Percentiles rank a stretch among this genome's conserved stretches.
These are phyloP conservation scores for Lophotriccus pileatus DNA, from an alignment of 2,797 vertebrate species.

Conservation along the genomic window DNA sequence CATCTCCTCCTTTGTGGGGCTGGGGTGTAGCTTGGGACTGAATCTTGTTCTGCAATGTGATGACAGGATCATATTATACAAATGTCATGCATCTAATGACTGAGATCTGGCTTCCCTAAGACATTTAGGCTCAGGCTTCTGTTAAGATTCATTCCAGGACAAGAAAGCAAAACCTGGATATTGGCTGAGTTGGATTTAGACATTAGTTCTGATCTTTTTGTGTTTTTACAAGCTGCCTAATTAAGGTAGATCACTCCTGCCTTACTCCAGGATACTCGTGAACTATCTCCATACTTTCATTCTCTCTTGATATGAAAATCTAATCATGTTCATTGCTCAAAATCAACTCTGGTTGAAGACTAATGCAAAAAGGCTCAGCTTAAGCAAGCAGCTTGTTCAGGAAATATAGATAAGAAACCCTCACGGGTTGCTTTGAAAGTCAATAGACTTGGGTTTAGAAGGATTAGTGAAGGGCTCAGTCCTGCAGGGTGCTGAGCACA, in stretches of 20 bases:
- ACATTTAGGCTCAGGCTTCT: neutral
- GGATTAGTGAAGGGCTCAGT: conserved; percentile 32
- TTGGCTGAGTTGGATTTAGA: neutral
- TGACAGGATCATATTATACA: conserved; percentile 34
- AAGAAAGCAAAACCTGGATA: conserved; percentile 11
- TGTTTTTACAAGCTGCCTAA: neutral
- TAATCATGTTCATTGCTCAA: conserved; percentile 35
- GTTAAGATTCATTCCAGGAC: neutral
- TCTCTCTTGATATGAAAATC: conserved; percentile 30
- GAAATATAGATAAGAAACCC: conserved; percentile 50
- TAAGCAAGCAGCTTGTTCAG: conserved; percentile 38
- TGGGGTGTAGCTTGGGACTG: neutral
- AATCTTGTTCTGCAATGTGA: neutral
- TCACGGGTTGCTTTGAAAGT: conserved; percentile 5
- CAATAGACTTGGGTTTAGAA: conserved; percentile 25
- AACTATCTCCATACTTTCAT: neutral
- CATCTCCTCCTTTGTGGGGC: neutral
- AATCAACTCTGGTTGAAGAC: conserved; percentile 31
- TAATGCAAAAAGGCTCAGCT: conserved; percentile 42
- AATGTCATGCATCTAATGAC: neutral
- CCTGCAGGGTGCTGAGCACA: neutral
- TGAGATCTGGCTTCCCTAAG: neutral
- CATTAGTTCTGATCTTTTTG: neutral
- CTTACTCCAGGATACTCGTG: neutral
- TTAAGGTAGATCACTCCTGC: neutral